These are phyloP conservation scores for Clusia tigrina DNA, from an alignment of 2,888 invertebrate genomes.

Conservation along the genomic window DNA sequence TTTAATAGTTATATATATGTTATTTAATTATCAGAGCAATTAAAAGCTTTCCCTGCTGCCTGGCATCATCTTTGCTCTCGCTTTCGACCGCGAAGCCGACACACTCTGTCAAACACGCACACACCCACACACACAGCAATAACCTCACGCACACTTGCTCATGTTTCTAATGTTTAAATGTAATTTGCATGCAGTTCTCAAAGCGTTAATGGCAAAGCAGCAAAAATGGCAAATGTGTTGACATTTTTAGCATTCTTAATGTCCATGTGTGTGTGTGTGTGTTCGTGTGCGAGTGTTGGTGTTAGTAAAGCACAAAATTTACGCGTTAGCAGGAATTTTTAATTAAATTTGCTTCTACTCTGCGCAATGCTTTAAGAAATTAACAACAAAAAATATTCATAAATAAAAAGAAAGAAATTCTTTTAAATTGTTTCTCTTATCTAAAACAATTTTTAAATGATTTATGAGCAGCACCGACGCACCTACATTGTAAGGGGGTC, in stretches of 20 bases:
- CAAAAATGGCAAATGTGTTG: background rate
- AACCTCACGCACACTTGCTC: background rate
- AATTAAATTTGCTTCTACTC: conserved; percentile 53
- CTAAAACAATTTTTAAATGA: too few relatives aligned
- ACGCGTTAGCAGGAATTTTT: conserved; percentile 51
- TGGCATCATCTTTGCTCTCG: background rate
- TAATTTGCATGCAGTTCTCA: background rate
- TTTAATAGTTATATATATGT: conserved; percentile 41
- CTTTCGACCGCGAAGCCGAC: too few relatives aligned
- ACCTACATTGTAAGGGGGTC: too few relatives aligned
- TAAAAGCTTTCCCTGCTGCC: conserved; percentile 42
- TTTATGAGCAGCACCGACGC: too few relatives aligned
- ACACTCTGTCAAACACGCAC: too few relatives aligned
- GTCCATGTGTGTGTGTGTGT: too few relatives aligned
- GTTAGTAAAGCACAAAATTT: conserved; percentile 49
- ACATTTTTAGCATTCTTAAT: too few relatives aligned
- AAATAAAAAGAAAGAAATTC: too few relatives aligned
- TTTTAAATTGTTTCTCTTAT: too few relatives aligned
- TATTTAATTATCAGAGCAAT: conserved; percentile 56
- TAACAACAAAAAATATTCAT: too few relatives aligned
- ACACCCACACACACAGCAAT: too few relatives aligned
- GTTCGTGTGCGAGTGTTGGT: background rate
- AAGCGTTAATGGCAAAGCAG: background rate
- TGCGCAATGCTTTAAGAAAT: too few relatives aligned
- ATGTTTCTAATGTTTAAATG: background rate